phyloP scores from a whole-genome alignment of 2,888 invertebrate species.

The Tridacna gigas region DNA sequence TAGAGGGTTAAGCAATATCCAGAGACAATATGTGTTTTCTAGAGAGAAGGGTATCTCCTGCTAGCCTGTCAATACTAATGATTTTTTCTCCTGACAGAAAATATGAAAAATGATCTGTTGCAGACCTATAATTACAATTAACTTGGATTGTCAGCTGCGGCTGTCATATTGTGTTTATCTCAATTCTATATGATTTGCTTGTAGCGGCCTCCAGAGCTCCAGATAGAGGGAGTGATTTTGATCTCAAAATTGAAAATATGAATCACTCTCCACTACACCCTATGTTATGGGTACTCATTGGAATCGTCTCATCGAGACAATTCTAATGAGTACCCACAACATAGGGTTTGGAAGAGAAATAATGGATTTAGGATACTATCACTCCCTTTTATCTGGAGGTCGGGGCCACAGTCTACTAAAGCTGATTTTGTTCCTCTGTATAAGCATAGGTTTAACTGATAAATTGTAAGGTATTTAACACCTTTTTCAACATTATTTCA shows the following conservation, averaged over 20 bases:
- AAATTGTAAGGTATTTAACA: neutral
- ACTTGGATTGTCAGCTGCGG: neutral
- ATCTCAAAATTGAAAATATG: too few relatives aligned
- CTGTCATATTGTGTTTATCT: neutral
- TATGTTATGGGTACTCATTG: too few relatives aligned
- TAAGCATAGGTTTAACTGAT: neutral
- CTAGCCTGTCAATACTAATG: neutral
- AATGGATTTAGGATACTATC: too few relatives aligned
- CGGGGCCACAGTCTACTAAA: neutral
- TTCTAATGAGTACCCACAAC: too few relatives aligned
- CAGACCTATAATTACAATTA: neutral
- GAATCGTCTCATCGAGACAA: too few relatives aligned
- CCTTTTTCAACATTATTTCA: too few relatives aligned
- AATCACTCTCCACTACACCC: too few relatives aligned
- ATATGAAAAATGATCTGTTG: slow-evolving; percentile 17
- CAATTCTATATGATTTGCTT: neutral
- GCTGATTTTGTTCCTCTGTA: neutral
- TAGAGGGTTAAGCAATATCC: neutral
- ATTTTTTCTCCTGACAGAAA: slow-evolving; percentile 5
- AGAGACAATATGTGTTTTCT: neutral
- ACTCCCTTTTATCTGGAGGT: too few relatives aligned
- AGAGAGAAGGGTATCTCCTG: neutral
- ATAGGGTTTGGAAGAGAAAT: too few relatives aligned
- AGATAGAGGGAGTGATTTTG: too few relatives aligned
- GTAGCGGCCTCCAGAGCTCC: neutral